Base-by-base conservation (phyloP, 2,888 invertebrate species). In the Hydrotaea diabolus region DNA sequence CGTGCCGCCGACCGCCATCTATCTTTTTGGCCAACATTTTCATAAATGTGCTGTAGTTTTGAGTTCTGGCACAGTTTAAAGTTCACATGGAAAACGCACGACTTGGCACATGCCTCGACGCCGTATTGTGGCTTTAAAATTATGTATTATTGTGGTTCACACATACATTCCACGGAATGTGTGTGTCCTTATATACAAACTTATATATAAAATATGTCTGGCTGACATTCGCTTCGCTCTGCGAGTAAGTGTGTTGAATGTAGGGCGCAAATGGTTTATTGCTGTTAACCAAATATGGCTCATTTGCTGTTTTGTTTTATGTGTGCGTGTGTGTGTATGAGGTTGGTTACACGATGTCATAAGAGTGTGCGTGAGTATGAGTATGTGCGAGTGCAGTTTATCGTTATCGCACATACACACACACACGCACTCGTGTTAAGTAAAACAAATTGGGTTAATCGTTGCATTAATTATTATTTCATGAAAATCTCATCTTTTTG, bases 391-490 rank as follows among this genome's bases (percentile, higher is more conserved):
- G 55, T 66, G 77, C 73, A 80, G 77, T 74, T 80, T 69, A 77
- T 80, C 46, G 71, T 39, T 80, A 64, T 78, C 46, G 55, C 31
- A 64, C 75, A 64, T n/a, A n/a, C n/a, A n/a, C n/a, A n/a, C n/a
- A n/a, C n/a, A n/a, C n/a, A n/a, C n/a, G n/a, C n/a, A n/a, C n/a
- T n/a, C 77, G 84, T 75, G 77, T 77, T 84, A 78, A 77, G 77
- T 76, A 49, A 77, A 83, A 83, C 80, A 78, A 84, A 84, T 75
- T 84, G 80, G 77, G 75, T 84, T 81, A 84, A 84, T 84, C 75
- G 62, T 46, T 7, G 71, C 57, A 84, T 81, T 78, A 81, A 81
- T 84, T 80, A 84, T 81, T 81, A 8, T 78, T 77, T 15, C 71
- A 71, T 62, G 55, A 46, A 80, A 74, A 71, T 62, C 53, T 80